Evolutionary conservation across 2,113 vertebrate genomes (phyloP).

Genomic region (Anarrhichthys ocellatus): DNA sequence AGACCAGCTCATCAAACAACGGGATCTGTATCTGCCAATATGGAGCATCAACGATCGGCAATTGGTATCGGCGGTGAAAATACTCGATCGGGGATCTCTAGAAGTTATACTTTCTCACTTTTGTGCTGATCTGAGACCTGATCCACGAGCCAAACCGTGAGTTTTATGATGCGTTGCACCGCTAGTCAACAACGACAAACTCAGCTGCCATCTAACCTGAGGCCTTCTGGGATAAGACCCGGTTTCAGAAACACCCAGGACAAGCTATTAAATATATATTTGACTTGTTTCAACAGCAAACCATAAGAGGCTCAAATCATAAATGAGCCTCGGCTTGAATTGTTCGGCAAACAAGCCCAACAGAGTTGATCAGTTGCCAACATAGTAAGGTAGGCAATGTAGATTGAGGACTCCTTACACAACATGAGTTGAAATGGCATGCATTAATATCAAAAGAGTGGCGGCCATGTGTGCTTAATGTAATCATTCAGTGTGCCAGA

Average conservation of each 20-base stretch:
- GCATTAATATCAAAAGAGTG: conserved; percentile 6
- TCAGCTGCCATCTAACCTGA: background rate
- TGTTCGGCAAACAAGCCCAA: background rate
- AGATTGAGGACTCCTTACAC: background rate
- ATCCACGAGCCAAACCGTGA: background rate
- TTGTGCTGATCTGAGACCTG: background rate
- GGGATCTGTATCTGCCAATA: background rate
- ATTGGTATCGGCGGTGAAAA: background rate
- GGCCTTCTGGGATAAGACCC: background rate
- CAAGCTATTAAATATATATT: background rate
- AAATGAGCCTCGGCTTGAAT: conserved; percentile 1
- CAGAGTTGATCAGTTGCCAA: background rate
- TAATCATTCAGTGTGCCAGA: conserved; percentile 44
- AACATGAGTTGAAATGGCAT: background rate
- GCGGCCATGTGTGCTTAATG: conserved; percentile 18
- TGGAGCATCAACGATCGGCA: background rate
- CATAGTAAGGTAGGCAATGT: background rate
- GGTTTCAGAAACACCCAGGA: background rate
- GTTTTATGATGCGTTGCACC: background rate
- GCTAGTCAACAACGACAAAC: conserved; percentile 2
- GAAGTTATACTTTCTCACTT: background rate
- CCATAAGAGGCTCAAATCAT: background rate
- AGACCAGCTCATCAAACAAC: background rate
- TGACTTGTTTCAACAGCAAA: background rate
- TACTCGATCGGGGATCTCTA: background rate